These are phyloP conservation scores for Panurus biarmicus DNA, from an alignment of 2,113 vertebrate genomes.

Conservation along the genomic window DNA sequence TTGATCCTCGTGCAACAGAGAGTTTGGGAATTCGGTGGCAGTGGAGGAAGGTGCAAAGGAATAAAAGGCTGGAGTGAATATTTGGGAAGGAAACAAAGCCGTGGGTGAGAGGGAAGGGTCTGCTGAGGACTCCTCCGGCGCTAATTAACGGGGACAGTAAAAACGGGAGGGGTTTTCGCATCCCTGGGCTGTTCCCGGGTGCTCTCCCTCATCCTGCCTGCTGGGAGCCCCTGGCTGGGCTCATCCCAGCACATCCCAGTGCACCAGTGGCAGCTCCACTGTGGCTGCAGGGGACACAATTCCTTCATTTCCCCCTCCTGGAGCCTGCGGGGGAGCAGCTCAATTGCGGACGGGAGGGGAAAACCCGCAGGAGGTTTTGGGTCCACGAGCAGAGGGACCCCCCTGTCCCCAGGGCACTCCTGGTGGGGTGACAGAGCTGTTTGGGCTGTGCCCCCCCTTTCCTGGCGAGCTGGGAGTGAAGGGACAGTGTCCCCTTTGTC, in stretches of 20 bases:
- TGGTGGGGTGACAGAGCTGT: background rate
- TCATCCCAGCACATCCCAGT: background rate
- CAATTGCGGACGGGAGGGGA: background rate
- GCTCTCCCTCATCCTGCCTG: background rate
- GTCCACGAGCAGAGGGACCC: fast-evolving
- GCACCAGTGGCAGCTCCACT: fast-evolving
- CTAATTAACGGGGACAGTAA: background rate
- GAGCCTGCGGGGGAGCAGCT: background rate
- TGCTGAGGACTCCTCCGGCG: background rate
- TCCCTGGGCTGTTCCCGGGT: background rate
- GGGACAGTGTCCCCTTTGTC: background rate
- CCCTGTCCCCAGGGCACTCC: background rate
- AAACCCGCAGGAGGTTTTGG: background rate
- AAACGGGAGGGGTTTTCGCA: background rate
- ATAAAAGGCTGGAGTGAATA: background rate
- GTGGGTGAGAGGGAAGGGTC: background rate
- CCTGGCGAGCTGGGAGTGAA: background rate
- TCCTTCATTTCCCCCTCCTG: background rate
- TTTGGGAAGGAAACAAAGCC: background rate
- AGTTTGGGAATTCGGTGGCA: background rate
- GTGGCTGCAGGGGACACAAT: background rate
- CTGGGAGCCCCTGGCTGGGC: background rate
- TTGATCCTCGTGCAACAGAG: background rate
- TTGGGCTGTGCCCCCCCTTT: background rate
- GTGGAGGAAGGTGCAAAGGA: background rate